Conservation (phyloP, 2,797 vertebrate species). For the Euphonia xanthogaster region DNA sequence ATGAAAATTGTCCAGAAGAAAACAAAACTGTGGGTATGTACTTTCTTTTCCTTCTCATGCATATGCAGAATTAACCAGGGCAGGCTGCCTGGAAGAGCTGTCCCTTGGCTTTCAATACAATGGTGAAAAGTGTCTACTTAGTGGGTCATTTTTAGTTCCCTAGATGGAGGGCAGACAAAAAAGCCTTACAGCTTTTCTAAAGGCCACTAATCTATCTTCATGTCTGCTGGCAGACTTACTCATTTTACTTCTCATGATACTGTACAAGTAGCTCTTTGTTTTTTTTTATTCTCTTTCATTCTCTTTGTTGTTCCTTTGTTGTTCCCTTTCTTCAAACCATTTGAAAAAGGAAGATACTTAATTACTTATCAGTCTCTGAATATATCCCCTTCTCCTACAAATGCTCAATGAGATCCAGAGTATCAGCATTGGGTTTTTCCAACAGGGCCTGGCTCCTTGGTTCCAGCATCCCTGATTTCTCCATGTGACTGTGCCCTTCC, state of each 20-base stretch:
- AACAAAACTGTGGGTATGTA: slow-evolving; percentile 68
- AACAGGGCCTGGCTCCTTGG: not conserved
- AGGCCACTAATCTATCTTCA: slow-evolving; percentile 8
- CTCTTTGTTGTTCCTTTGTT: not conserved
- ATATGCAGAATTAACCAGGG: not conserved
- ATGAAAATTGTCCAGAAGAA: slow-evolving; percentile 86
- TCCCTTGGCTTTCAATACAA: not conserved
- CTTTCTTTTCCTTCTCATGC: not conserved
- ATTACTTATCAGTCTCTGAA: not conserved
- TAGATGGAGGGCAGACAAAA: not conserved
- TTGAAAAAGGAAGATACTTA: slow-evolving; percentile 13
- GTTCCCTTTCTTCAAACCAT: slow-evolving; percentile 3
- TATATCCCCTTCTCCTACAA: not conserved
- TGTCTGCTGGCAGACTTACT: not conserved
- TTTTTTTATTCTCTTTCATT: slow-evolving; percentile 12
- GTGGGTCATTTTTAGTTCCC: not conserved
- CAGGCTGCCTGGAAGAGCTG: not conserved
- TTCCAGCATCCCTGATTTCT: not conserved
- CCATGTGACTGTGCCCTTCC: not conserved
- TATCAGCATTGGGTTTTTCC: not conserved
- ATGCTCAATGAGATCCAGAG: not conserved
- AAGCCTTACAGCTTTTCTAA: slow-evolving; percentile 26
- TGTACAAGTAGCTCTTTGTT: slow-evolving; percentile 43
- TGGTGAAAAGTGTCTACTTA: slow-evolving; percentile 19
- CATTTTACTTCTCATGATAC: slow-evolving; percentile 2